Conservation (phyloP, 2,797 vertebrate genomes). For the Alectoris magna region DNA sequence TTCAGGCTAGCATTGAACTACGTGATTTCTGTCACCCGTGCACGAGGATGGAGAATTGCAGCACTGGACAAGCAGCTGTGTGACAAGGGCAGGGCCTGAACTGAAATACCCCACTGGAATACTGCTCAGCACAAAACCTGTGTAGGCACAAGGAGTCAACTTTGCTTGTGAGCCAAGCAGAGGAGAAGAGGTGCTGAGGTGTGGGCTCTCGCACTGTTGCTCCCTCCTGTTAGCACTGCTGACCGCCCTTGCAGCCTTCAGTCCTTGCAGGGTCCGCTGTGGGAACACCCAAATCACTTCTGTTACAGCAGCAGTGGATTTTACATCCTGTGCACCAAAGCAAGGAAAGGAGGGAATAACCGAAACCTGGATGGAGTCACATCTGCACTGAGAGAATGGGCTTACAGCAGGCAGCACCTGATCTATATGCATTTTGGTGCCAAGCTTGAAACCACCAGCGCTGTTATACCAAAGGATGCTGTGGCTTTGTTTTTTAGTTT, state of each 20-base stretch:
- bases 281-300: neutral
- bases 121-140: neutral
- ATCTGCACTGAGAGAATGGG: neutral
- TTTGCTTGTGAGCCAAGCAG: neutral
- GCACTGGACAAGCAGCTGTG: accelerated
- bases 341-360: neutral
- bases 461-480: neutral
- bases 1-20: neutral
- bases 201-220: neutral
- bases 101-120: neutral
- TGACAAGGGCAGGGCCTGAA: neutral
- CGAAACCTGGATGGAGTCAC: neutral
- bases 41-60: neutral
- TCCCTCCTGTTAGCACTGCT: neutral
- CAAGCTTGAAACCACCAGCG: neutral
- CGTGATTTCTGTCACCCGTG: neutral
- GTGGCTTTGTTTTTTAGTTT: too few species aligned
- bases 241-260: too few species aligned
- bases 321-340: neutral
- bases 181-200: neutral
- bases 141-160: neutral
- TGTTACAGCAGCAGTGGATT: neutral
- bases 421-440: neutral
- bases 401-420: constrained; percentile 20
- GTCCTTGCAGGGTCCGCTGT: too few species aligned